phyloP scores from a whole-genome alignment of 2,797 vertebrate species.

The Hydrolagus colliei region DNA sequence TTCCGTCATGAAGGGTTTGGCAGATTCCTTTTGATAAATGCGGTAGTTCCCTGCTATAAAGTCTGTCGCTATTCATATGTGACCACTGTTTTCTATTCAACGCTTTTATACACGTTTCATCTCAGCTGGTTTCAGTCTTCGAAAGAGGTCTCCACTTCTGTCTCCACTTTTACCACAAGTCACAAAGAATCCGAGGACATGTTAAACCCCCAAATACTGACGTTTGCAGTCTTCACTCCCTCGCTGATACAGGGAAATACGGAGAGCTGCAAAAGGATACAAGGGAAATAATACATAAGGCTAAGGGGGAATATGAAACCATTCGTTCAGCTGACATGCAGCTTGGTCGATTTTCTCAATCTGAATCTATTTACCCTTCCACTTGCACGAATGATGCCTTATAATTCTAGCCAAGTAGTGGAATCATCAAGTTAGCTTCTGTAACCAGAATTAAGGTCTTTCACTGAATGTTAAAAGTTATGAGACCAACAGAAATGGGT shows the following conservation, averaged over 20 bases:
- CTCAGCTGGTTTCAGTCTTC: too few relatives aligned
- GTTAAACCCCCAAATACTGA: too few relatives aligned
- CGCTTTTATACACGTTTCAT: neutral
- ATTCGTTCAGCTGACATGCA: neutral
- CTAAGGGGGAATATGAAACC: too few relatives aligned
- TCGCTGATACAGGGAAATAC: too few relatives aligned
- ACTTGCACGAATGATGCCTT: neutral
- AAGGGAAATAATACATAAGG: too few relatives aligned
- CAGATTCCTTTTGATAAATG: neutral
- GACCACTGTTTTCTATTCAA: neutral
- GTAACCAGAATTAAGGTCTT: neutral
- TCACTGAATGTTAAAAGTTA: conserved; percentile 2
- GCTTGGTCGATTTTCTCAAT: neutral
- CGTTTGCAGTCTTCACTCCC: too few relatives aligned
- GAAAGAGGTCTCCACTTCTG: neutral
- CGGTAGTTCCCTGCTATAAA: neutral
- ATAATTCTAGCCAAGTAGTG: neutral
- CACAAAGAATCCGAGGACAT: neutral
- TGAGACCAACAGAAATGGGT: neutral
- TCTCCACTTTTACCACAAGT: neutral
- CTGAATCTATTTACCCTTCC: neutral
- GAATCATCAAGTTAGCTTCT: neutral
- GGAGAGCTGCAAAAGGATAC: too few relatives aligned
- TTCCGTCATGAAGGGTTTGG: neutral
- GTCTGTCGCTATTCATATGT: neutral